These are phyloP conservation scores for Chloroceryle inda DNA, from an alignment of 2,797 vertebrate genomes.

Conservation along the genomic window DNA sequence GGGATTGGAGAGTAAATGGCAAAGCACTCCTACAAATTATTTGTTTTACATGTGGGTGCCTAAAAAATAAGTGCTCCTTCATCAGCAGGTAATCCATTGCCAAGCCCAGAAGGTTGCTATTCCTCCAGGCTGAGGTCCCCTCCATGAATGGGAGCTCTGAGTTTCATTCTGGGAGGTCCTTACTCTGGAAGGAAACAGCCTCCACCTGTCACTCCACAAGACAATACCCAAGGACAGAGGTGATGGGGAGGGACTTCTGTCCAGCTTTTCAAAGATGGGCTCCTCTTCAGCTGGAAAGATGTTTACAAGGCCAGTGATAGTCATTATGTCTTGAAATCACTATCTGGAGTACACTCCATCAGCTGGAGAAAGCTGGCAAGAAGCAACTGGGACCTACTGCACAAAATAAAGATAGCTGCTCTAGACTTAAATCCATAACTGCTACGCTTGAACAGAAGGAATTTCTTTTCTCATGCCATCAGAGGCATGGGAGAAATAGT, in stretches of 20 bases:
- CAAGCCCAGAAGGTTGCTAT: background rate
- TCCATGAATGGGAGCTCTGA: background rate
- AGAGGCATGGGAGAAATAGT: background rate
- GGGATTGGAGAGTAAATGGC: background rate
- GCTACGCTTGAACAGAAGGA: background rate
- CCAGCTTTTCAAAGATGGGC: background rate
- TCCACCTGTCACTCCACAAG: background rate
- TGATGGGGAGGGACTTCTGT: background rate
- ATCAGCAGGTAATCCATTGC: background rate
- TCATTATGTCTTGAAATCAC: background rate
- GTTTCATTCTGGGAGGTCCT: background rate
- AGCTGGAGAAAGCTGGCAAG: background rate
- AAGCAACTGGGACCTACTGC: background rate
- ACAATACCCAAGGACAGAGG: background rate
- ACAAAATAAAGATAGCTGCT: background rate
- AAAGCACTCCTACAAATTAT: background rate
- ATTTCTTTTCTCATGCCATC: background rate
- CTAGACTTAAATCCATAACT: background rate
- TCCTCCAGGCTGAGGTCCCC: background rate
- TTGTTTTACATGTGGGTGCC: background rate
- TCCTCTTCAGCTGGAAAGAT: background rate
- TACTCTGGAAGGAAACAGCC: background rate
- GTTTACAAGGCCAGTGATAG: background rate
- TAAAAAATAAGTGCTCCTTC: background rate
- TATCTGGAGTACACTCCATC: rapidly evolving